Percentiles rank a stretch among this genome's conserved stretches.
These are phyloP conservation scores for Apodemia zela DNA, from an alignment of 2,888 invertebrate genomes.

Conservation along the genomic window DNA sequence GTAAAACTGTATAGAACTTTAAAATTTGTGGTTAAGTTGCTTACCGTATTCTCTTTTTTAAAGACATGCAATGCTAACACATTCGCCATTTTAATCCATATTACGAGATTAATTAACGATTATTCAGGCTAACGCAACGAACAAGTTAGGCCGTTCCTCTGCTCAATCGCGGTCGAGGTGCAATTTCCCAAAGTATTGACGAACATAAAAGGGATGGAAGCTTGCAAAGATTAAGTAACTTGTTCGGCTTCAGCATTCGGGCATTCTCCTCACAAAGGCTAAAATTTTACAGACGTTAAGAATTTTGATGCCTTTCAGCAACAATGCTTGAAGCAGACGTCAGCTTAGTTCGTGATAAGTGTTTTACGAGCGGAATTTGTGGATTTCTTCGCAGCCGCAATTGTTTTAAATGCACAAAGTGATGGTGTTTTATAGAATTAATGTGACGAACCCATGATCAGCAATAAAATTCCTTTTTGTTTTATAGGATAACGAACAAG, in stretches of 20 bases:
- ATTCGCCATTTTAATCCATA: no score
- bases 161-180: constrained; percentile 44
- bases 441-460: constrained; percentile 32
- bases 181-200: constrained; percentile 66
- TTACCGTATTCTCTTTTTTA: no score
- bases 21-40: no score
- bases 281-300: constrained; percentile 61
- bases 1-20: no score
- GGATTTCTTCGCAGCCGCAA: constrained; percentile 45
- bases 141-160: constrained; percentile 17
- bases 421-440: constrained; percentile 43
- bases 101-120: no score
- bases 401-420: constrained; percentile 50
- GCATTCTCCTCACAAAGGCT: constrained; percentile 54
- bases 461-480: no score
- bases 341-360: constrained; percentile 49
- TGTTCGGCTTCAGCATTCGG: constrained; percentile 58
- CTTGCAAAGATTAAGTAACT: constrained; percentile 62
- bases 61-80: no score
- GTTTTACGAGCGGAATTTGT: constrained; percentile 53
- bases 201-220: constrained; percentile 54
- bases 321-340: constrained; percentile 53
- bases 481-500: no score
- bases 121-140: no score
- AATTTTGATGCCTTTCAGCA: constrained; percentile 56